Percentiles rank a stretch among this genome's conserved stretches.
These are phyloP conservation scores for Cecidostiba fungosa DNA, from an alignment of 2,888 invertebrate genomes.

Conservation along the genomic window DNA sequence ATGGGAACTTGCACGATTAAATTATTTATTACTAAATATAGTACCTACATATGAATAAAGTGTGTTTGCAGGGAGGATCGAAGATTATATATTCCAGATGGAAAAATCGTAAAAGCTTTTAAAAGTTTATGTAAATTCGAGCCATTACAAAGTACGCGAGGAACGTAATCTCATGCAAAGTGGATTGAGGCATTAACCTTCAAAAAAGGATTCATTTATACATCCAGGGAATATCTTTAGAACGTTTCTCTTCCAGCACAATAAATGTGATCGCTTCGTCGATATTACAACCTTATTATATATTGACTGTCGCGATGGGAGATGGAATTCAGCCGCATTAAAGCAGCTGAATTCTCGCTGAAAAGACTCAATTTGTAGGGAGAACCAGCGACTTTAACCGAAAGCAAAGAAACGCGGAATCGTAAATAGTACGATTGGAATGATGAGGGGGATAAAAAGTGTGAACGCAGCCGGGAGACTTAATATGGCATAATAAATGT, in stretches of 20 bases:
- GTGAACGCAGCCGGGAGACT: not conserved
- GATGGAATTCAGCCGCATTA: not conserved
- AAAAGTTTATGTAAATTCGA: constrained; percentile 21
- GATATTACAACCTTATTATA: constrained; percentile 24
- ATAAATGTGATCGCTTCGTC: not conserved
- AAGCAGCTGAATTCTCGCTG: too few species aligned
- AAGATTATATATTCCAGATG: not conserved
- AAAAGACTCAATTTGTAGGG: not conserved
- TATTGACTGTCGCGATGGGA: not conserved
- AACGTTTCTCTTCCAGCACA: constrained; percentile 3
- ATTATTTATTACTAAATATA: not conserved
- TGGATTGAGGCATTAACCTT: constrained; percentile 10
- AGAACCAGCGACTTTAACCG: not conserved
- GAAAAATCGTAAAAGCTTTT: constrained; percentile 33
- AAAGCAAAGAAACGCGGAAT: not conserved
- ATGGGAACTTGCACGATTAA: not conserved
- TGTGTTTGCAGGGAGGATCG: not conserved
- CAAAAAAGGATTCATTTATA: not conserved
- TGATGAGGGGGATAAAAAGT: not conserved
- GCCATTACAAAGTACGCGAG: not conserved
- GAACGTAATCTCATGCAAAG: constrained; percentile 9
- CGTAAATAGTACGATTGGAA: not conserved
- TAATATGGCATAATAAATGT: constrained; percentile 11
- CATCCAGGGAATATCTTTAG: not conserved
- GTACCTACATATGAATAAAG: not conserved